A percentile compares a stretch with the other conserved stretches of the same genome.
Conservation (phyloP, 2,888 invertebrate species). For the Drosophila austrosaltans region DNA sequence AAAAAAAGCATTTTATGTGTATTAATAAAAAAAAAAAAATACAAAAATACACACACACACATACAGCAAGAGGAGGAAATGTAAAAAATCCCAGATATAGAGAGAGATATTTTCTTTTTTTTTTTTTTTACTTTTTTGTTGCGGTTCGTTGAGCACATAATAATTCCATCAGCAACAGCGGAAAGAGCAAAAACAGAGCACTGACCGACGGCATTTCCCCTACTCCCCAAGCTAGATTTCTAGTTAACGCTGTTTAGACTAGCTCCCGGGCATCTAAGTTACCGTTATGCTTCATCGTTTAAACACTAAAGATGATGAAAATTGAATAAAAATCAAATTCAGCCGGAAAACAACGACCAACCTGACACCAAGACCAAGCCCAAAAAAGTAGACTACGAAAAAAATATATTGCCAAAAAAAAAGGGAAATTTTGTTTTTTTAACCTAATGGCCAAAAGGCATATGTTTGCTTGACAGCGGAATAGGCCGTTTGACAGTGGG, state of each 20-base stretch:
- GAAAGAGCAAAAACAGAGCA: slow-evolving; percentile 16
- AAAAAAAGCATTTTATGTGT: slow-evolving; percentile 46
- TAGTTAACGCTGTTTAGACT: slow-evolving; percentile 8
- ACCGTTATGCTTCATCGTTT: slow-evolving; percentile 12
- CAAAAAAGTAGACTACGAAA: slow-evolving; percentile 51
- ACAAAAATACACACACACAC: slow-evolving; percentile 16
- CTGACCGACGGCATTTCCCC: slow-evolving; percentile 24
- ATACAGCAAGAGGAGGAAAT: slow-evolving; percentile 42
- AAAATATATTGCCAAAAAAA: slow-evolving; percentile 40
- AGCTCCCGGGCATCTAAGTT: neutral
- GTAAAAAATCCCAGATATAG: slow-evolving; percentile 1
- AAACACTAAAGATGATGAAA: slow-evolving; percentile 11
- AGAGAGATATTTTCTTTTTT: slow-evolving; percentile 55
- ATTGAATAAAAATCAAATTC: slow-evolving; percentile 8
- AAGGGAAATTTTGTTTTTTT: neutral
- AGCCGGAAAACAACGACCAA: slow-evolving; percentile 6
- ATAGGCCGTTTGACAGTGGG: slow-evolving; percentile 3
- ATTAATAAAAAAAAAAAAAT: slow-evolving; percentile 45
- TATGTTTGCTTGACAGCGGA: slow-evolving; percentile 31
- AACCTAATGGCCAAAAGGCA: slow-evolving; percentile 16
- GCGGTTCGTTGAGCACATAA: slow-evolving; percentile 78
- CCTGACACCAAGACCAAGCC: slow-evolving; percentile 25
- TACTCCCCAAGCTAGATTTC: slow-evolving; percentile 8
- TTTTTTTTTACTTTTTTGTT: slow-evolving; percentile 20
- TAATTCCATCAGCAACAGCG: slow-evolving; percentile 73